Evolutionary conservation across 1,140 invertebrate species (phyloP).

Genomic region (Drosophila pallidifrons): DNA sequence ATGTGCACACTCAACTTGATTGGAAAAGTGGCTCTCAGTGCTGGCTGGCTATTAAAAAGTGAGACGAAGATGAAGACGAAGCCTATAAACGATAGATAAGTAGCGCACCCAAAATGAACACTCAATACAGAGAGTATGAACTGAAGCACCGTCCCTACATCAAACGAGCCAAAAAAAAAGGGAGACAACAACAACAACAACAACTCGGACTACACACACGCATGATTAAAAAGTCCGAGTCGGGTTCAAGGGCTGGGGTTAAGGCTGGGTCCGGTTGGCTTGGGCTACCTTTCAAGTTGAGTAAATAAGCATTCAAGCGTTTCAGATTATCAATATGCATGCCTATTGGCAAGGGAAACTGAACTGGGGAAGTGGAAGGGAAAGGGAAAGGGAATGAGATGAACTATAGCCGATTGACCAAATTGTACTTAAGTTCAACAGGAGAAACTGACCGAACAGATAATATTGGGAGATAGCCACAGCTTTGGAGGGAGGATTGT

Average conservation of each 20-base stretch:
- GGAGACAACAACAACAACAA: slow-evolving; percentile 1
- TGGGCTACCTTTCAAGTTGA: slow-evolving; percentile 55
- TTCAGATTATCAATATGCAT: slow-evolving; percentile 62
- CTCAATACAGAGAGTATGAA: slow-evolving; percentile 28
- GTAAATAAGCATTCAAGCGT: slow-evolving; percentile 59
- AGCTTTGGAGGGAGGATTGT: slow-evolving; percentile 4
- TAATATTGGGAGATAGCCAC: slow-evolving; percentile 24
- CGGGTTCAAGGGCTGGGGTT: slow-evolving; percentile 16
- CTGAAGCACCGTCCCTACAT: slow-evolving; percentile 36
- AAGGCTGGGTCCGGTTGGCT: slow-evolving; percentile 5
- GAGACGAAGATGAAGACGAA: slow-evolving; percentile 4
- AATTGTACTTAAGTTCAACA: slow-evolving; percentile 52
- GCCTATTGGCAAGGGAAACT: slow-evolving; percentile 3
- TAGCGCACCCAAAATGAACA: slow-evolving; percentile 42
- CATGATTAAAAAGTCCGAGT: slow-evolving; percentile 53
- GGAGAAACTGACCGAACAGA: slow-evolving; percentile 22
- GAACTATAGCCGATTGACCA: slow-evolving; percentile 31
- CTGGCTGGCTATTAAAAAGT: slow-evolving; percentile 9
- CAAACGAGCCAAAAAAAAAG: slow-evolving; percentile 27
- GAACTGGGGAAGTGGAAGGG: no score
- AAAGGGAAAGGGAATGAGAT: background rate
- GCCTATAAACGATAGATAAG: slow-evolving; percentile 29
- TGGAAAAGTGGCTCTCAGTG: slow-evolving; percentile 42
- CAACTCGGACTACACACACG: slow-evolving; percentile 31
- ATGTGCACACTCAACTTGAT: slow-evolving; percentile 46